These are phyloP conservation scores for Nasonia oneida DNA, from an alignment of 2,888 invertebrate species.

Conservation along the genomic window DNA sequence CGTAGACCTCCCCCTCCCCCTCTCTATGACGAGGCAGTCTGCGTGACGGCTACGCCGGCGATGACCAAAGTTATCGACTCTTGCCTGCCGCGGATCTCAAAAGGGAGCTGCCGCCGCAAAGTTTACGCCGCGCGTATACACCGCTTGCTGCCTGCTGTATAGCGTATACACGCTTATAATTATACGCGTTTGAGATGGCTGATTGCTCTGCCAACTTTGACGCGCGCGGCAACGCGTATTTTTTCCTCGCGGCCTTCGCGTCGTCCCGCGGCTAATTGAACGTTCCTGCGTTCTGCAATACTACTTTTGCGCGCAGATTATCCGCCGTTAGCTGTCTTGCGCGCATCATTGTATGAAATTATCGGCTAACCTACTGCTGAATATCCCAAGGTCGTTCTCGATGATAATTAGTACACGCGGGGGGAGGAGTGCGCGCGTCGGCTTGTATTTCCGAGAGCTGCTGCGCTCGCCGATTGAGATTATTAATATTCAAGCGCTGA, in stretches of 20 bases:
- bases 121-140: background rate
- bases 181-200: constrained; percentile 29
- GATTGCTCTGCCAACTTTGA: constrained; percentile 50
- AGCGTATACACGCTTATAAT: background rate
- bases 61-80: constrained; percentile 29
- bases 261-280: constrained; percentile 35
- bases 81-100: background rate
- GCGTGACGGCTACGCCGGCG: background rate
- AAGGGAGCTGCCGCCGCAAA: background rate
- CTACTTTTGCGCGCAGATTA: constrained; percentile 30
- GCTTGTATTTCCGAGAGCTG: background rate
- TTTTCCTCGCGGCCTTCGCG: constrained; percentile 10
- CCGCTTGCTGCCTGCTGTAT: background rate
- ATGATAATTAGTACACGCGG: background rate
- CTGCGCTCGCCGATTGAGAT: background rate
- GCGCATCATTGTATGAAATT: background rate
- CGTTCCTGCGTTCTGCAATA: constrained; percentile 6
- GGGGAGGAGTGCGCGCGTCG: background rate
- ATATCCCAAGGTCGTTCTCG: background rate
- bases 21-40: background rate
- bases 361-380: background rate
- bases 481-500: background rate
- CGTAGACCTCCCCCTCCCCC: background rate
- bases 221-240: background rate
- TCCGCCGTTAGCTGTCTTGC: constrained; percentile 18